Conservation (phyloP, 2,888 invertebrate genomes). For the Megalurothrips usitatus region DNA sequence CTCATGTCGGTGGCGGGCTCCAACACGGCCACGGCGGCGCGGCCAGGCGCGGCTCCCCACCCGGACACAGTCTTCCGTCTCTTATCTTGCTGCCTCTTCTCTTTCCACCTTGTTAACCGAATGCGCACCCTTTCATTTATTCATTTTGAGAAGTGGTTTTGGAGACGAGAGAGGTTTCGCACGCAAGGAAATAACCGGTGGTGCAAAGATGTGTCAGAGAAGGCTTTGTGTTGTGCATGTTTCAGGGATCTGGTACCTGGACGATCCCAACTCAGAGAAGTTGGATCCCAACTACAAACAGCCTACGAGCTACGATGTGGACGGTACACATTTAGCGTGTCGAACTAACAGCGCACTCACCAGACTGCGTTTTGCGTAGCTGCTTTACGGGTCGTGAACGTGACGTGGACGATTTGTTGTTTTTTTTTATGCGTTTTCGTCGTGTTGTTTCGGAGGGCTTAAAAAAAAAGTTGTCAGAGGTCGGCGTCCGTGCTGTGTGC, state of each 20-base stretch:
- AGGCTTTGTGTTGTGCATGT: conserved; percentile 17
- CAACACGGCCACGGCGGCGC: too few species aligned
- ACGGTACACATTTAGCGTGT: conserved; percentile 7
- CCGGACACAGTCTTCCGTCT: too few species aligned
- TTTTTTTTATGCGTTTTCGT: too few species aligned
- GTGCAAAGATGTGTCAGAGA: background rate
- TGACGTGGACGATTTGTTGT: background rate
- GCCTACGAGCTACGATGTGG: conserved; percentile 21
- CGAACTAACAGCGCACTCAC: background rate
- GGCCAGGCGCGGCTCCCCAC: too few species aligned
- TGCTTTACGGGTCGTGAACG: background rate
- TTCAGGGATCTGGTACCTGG: background rate
- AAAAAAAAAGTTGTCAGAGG: too few species aligned
- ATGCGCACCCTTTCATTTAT: too few species aligned
- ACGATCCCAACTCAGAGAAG: background rate
- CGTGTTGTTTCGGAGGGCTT: too few species aligned
- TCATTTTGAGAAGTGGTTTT: too few species aligned
- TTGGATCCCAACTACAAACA: conserved; percentile 16
- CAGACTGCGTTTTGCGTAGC: background rate
- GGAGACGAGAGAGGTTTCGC: background rate
- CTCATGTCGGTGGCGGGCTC: too few species aligned
- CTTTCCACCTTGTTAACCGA: too few species aligned
- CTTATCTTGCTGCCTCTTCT: too few species aligned
- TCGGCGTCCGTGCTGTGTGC: too few species aligned
- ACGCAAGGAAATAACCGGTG: background rate